Conservation (phyloP, 2,797 vertebrate species). For the Carcharodon carcharias region DNA sequence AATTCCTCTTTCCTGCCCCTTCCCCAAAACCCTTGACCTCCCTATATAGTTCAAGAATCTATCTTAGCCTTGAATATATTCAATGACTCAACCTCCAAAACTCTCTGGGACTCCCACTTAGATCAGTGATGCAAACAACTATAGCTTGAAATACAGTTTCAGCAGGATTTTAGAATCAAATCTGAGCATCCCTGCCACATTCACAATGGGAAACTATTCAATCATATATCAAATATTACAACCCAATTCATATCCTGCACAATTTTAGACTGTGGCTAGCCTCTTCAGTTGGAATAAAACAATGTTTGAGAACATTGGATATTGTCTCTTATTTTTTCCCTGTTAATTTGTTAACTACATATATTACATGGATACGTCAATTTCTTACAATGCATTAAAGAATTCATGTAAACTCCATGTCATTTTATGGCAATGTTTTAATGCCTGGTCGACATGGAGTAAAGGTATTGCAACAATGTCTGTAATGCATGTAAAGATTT, state of each 20-base stretch:
- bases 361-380: constrained; percentile 17
- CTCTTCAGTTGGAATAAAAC: constrained; percentile 4
- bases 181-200: not conserved
- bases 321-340: not conserved
- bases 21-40: not conserved
- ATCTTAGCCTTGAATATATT: not conserved
- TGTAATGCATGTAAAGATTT: constrained; percentile 22
- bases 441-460: not conserved
- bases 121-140: not conserved
- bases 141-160: not conserved
- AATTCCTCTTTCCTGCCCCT: not conserved
- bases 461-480: constrained; percentile 30
- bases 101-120: not conserved
- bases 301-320: not conserved
- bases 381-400: constrained; percentile 30
- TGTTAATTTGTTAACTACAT: constrained; percentile 7
- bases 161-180: not conserved
- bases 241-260: not conserved
- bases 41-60: not conserved
- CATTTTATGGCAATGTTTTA: not conserved
- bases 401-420: not conserved
- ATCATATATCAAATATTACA: not conserved
- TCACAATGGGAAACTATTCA: not conserved
- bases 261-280: not conserved
- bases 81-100: not conserved